A percentile compares a stretch with the other conserved stretches of the same genome.
Conservation (phyloP, 2,888 invertebrate genomes). For the Tuta absoluta region DNA sequence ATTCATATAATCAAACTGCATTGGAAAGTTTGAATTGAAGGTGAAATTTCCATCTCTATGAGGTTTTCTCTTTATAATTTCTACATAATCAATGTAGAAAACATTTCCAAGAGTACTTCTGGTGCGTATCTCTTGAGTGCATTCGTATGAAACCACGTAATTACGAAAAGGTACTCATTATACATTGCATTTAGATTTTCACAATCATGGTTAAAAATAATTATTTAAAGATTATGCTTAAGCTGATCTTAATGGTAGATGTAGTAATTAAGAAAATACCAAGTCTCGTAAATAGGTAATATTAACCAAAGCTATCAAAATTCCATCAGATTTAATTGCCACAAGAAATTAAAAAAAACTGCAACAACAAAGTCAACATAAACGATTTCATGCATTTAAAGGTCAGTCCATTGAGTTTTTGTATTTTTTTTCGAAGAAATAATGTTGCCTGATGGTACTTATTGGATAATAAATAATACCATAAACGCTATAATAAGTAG, state of each 20-base stretch:
- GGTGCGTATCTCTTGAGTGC: background rate
- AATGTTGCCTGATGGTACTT: too few species aligned
- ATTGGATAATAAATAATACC: too few species aligned
- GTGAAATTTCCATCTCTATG: background rate
- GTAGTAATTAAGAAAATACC: background rate
- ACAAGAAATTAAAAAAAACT: background rate
- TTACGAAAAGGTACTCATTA: background rate
- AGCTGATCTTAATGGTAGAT: background rate
- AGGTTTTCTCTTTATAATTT: background rate
- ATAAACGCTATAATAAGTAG: too few species aligned
- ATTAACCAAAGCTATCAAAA: background rate
- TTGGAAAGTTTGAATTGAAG: background rate
- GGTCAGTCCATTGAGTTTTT: too few species aligned
- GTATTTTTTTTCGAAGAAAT: too few species aligned
- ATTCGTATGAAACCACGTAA: slow-evolving; percentile 8
- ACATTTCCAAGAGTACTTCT: background rate
- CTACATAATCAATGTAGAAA: slow-evolving; percentile 6
- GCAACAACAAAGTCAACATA: background rate
- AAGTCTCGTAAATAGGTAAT: background rate
- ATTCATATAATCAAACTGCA: background rate
- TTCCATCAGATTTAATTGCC: background rate
- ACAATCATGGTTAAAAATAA: background rate
- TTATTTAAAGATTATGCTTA: background rate
- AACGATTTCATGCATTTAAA: too few species aligned
- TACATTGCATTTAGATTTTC: background rate